Evolutionary conservation across 2,797 vertebrate genomes (phyloP), one percentile per base, ranked within the genome.

Genomic region (Microchirus variegatus): DNA sequence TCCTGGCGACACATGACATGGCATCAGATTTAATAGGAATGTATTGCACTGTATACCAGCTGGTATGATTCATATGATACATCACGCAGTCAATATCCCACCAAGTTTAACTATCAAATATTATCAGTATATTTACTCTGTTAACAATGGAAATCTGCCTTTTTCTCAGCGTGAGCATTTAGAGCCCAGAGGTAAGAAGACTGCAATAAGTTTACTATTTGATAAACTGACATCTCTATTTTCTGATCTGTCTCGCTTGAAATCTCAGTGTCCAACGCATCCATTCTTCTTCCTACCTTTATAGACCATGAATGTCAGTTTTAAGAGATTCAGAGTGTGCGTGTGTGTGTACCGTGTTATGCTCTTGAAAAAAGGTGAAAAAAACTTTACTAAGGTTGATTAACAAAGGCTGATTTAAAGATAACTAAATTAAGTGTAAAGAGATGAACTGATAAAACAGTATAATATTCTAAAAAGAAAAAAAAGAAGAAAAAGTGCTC

Each of bases 191-290:
- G 63, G 56, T 72, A 53, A 73, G 7, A 80, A 68, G 83, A 68
- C 70, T 85, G 84, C 88, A 89, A 89, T 89, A 87, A 87, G 81
- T 80, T 82, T 69, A 75, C 37, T 46, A 60, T 61, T 50, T 58
- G 56, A 78, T 43, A 53, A 55, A 61, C 54, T 53, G 70, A 44
- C 42, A n/a, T 58, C 59, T 65, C 19, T 43, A 6, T 65, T 67
- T 70, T 49, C 41, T 41, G 55, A 46, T 31, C 31, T 31, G 53
- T 50, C 41, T 59, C 38, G 59, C 71, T 83, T 67, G 42, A 66
- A 70, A 54, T 81, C 53, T 43, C 36, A 63, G 41, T 36, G 7
- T 62, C 64, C 67, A 43, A 81, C 63, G 59, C 44, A 16, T 49
- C 60, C 57, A 61, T 53, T 64, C 66, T 41, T 57, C 47, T 67